phyloP scores from a whole-genome alignment of 1,140 invertebrate genomes.

The Arion vulgaris region DNA sequence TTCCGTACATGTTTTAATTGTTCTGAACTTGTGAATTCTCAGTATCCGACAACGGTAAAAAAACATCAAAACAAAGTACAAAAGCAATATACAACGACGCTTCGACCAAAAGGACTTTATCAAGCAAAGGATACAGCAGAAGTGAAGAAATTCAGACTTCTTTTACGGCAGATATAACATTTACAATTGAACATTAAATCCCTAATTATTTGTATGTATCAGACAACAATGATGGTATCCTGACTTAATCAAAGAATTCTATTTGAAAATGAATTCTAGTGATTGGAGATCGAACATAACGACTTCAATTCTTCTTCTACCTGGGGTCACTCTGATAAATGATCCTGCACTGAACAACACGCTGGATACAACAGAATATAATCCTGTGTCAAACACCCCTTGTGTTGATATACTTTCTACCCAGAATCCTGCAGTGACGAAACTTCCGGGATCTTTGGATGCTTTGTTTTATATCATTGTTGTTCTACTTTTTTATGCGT shows the following conservation, averaged over 20 bases:
- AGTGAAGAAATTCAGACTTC: too few species aligned
- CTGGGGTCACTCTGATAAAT: neutral
- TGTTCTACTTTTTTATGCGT: slow-evolving; percentile 70
- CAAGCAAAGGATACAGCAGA: too few species aligned
- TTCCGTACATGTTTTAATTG: too few species aligned
- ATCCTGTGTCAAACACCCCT: neutral
- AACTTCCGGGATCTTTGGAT: slow-evolving; percentile 44
- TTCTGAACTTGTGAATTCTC: too few species aligned
- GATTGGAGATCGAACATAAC: slow-evolving; percentile 27
- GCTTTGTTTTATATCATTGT: slow-evolving; percentile 71
- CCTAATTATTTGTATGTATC: too few species aligned
- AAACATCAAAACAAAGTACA: too few species aligned
- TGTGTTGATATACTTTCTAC: neutral
- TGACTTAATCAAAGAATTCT: neutral
- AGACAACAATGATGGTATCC: too few species aligned
- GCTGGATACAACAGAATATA: neutral
- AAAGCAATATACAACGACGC: too few species aligned
- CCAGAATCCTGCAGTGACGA: neutral
- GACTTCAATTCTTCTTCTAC: neutral
- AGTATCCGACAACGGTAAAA: too few species aligned
- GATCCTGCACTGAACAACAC: neutral
- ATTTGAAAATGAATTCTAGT: neutral
- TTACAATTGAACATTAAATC: too few species aligned
- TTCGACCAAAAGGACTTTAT: too few species aligned
- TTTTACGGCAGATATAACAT: too few species aligned